phyloP scores from a whole-genome alignment of 2,113 vertebrate species.

The Potamarius usumacintae region DNA sequence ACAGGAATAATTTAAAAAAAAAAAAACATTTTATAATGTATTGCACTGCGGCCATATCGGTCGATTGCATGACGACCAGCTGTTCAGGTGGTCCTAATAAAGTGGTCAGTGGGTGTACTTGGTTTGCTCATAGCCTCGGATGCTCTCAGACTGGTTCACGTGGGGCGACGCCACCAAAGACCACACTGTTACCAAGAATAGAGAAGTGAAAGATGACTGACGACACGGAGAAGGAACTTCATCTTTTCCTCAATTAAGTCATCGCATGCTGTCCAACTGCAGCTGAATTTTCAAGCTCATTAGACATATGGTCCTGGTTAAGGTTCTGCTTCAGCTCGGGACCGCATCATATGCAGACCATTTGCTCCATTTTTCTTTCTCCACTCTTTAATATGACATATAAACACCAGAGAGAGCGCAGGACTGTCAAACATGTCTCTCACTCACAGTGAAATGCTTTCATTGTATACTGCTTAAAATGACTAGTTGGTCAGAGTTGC shows the following conservation, averaged over 20 bases:
- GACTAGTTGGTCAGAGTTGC: constrained; percentile 2
- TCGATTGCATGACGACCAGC: background rate
- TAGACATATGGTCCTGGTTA: constrained; percentile 50
- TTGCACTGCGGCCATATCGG: background rate
- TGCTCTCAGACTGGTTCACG: background rate
- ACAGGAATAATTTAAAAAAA: background rate
- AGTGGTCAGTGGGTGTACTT: background rate
- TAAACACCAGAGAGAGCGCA: constrained; percentile 3
- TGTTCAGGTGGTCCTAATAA: background rate
- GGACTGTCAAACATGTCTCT: constrained; percentile 8
- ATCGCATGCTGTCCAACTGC: constrained; percentile 9
- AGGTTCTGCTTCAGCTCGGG: constrained; percentile 24
- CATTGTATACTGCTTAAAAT: background rate
- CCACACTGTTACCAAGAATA: background rate
- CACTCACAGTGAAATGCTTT: background rate
- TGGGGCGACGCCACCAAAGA: background rate
- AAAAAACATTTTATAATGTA: background rate
- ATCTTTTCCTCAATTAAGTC: background rate
- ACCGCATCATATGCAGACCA: constrained; percentile 29
- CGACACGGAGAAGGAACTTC: background rate
- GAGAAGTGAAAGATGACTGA: background rate
- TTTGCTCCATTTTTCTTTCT: constrained; percentile 13
- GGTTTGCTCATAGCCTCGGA: background rate
- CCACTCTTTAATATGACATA: constrained; percentile 21
- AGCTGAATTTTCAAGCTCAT: constrained; percentile 35